A percentile compares a stretch with the other conserved stretches of the same genome.
These are phyloP conservation scores for Ophiodon elongatus DNA, from an alignment of 2,113 vertebrate genomes.

Conservation along the genomic window DNA sequence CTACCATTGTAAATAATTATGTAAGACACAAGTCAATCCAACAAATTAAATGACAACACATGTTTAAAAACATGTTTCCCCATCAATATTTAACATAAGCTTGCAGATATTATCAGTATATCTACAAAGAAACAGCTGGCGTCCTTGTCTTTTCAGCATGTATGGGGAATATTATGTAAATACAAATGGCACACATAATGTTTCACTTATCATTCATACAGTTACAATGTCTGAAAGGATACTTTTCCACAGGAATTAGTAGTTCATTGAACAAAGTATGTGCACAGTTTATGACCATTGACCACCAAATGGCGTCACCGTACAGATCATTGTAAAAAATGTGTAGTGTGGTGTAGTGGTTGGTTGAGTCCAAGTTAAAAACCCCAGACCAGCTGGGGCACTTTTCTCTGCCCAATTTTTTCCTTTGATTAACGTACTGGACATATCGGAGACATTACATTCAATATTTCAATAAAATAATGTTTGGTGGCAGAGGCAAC, in stretches of 20 bases:
- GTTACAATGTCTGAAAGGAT: conserved; percentile 23
- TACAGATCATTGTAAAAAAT: conserved; percentile 40
- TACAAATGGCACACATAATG: conserved; percentile 20
- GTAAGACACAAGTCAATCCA: conserved; percentile 31
- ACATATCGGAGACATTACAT: conserved; percentile 44
- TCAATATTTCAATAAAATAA: conserved; percentile 12
- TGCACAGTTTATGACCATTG: conserved; percentile 5
- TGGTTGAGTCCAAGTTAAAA: conserved; percentile 6
- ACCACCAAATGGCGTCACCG: conserved; percentile 36
- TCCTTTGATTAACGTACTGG: conserved; percentile 12
- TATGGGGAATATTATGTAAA: neutral
- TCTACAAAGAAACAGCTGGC: conserved; percentile 1
- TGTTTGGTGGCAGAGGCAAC: conserved; percentile 1
- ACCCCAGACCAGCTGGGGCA: conserved; percentile 68
- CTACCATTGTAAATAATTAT: conserved; percentile 7
- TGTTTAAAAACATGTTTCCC: neutral
- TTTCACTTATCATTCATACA: conserved; percentile 34
- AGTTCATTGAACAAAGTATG: conserved; percentile 22
- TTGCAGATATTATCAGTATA: neutral
- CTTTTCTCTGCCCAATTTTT: conserved; percentile 20
- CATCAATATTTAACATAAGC: neutral
- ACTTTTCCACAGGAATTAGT: conserved; percentile 33
- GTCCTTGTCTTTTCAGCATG: neutral
- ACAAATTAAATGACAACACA: conserved; percentile 13
- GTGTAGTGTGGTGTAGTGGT: neutral